Base-by-base conservation (phyloP, 2,113 vertebrate species). In the Callopanchax toddi region DNA sequence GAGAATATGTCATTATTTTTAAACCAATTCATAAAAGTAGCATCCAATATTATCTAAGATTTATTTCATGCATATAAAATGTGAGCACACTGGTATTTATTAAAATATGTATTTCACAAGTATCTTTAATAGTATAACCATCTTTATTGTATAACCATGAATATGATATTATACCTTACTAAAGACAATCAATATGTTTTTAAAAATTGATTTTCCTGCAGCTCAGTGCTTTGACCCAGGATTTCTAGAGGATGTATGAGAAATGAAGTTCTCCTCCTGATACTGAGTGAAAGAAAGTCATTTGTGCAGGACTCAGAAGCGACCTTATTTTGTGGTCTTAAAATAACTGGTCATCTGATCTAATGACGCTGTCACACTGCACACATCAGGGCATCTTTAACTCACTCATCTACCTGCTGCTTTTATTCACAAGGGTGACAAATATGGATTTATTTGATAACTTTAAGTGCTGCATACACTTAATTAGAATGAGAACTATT, bases 281-380 rank as follows among this genome's bases (percentile, higher is more conserved):
- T 16, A 29, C 53, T 3, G 3, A n/a, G 6, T 25, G 37, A 45
- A 64, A n/a, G n/a, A 63, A 17, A 57, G 39, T 34, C 25, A 37
- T 53, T 52, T 61, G 4, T 64, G 20, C 25, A 44, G 5, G 13
- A 58, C 52, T 64, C 25, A 57, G 34, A 29, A 77, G 78, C 34
- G 86, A 89, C 89, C 89, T 89, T 88, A 60, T 85, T 90, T 83
- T 74, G 15, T 20, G 46, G 59, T 67, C 89, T 67, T 76, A 87
- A 91, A 91, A 91, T 91, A 91, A 88, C 81, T 25, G 39, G 65
- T 74, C 82, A 84, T 83, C 81, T 87, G 83, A 84, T 65, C 7
- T 50, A 75, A 67, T 80, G 86, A 89, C 52, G 82, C 46, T 6
- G 61, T 75, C 67, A 69, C 67, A 68, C 76, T 71, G 68, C 73